Conservation (phyloP, 1,140 invertebrate species). For the Hydropsyche tenuis region DNA sequence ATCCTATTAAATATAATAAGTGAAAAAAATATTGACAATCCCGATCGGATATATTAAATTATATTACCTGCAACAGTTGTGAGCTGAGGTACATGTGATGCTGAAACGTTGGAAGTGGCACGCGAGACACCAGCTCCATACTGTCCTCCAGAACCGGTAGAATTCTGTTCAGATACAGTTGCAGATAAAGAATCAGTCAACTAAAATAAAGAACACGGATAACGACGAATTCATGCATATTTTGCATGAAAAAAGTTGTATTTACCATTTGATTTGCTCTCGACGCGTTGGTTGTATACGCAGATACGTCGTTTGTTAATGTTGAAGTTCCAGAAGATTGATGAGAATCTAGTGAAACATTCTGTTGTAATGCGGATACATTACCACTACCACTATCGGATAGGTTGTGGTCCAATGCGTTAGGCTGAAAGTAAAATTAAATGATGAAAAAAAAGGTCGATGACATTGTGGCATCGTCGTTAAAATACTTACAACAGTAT, state of each 20-base stretch:
- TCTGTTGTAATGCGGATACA: slow-evolving; percentile 6
- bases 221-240: too few relatives aligned
- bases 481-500: slow-evolving; percentile 3
- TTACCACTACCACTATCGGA: slow-evolving; percentile 30
- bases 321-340: slow-evolving; percentile 29
- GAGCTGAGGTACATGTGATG: slow-evolving; percentile 34
- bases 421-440: slow-evolving; percentile 34
- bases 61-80: slow-evolving; percentile 43
- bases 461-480: not conserved
- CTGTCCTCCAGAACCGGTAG: not conserved
- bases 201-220: slow-evolving; percentile 25
- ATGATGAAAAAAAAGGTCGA: not conserved
- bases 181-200: slow-evolving; percentile 44
- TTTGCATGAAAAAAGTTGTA: not conserved
- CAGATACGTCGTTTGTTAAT: slow-evolving; percentile 39
- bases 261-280: slow-evolving; percentile 43
- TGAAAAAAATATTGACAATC: not conserved
- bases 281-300: slow-evolving; percentile 22
- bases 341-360: slow-evolving; percentile 30
- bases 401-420: slow-evolving; percentile 37
- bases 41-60: not conserved
- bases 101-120: slow-evolving; percentile 6
- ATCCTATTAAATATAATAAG: slow-evolving; percentile 48
- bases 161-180: slow-evolving; percentile 37
- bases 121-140: slow-evolving; percentile 5